Evolutionary conservation across 1,140 invertebrate genomes (phyloP).

Genomic region (Phortica variegata): DNA sequence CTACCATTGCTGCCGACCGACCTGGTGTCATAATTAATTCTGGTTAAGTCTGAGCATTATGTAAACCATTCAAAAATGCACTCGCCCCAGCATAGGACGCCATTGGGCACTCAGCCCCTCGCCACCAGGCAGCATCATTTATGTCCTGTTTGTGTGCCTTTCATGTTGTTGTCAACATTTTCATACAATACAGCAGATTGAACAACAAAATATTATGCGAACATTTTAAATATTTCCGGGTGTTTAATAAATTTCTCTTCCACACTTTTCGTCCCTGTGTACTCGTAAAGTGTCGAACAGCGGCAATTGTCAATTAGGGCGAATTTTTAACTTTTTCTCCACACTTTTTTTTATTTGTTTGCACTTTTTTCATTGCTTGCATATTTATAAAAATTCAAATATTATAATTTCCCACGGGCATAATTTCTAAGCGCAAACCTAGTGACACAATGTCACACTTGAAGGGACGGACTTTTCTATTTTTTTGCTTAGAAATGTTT

Average conservation of each 20-base stretch:
- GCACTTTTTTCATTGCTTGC: constrained; percentile 14
- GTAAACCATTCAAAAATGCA: constrained; percentile 23
- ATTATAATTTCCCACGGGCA: constrained; percentile 50
- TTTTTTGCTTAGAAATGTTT: too few species aligned
- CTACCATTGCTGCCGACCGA: constrained; percentile 12
- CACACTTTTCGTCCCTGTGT: constrained; percentile 19
- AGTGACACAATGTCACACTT: too few species aligned
- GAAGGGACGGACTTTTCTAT: too few species aligned
- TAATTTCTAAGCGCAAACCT: constrained; percentile 26
- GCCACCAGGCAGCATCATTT: too few species aligned
- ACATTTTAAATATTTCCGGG: not conserved
- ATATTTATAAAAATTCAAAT: constrained; percentile 17
- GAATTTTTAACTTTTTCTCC: constrained; percentile 15
- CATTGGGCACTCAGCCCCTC: too few species aligned
- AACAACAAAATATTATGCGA: too few species aligned
- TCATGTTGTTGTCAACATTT: too few species aligned
- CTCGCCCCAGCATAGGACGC: not conserved
- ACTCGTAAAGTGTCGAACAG: constrained; percentile 46
- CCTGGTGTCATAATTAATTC: constrained; percentile 46
- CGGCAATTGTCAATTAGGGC: constrained; percentile 46
- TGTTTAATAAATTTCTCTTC: constrained; percentile 18
- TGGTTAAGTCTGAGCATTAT: constrained; percentile 43
- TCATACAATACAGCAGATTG: too few species aligned
- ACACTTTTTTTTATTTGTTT: constrained; percentile 21
- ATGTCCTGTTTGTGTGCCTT: too few species aligned